Percentiles rank a stretch among this genome's conserved stretches.
phyloP scores from a whole-genome alignment of 30 jellyfish, hydroid and myxozoan species.

The Hydractinia echinata region DNA sequence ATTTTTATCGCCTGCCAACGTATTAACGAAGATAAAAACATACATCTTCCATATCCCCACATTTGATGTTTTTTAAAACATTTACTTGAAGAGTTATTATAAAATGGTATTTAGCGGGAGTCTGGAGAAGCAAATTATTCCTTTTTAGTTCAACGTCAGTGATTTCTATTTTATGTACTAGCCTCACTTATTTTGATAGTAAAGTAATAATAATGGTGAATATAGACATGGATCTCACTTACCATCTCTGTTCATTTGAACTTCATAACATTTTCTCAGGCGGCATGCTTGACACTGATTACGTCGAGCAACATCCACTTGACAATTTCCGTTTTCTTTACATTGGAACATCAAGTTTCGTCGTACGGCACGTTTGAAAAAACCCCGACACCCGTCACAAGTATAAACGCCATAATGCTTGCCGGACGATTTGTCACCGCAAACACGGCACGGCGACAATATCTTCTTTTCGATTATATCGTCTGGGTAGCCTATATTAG shows the following conservation, averaged over 20 bases:
- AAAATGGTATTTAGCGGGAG: too few species aligned
- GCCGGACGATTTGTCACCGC: slow-evolving; percentile 99
- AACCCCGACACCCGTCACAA: slow-evolving; percentile 99
- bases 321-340: slow-evolving; percentile 91
- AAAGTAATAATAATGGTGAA: not conserved
- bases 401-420: slow-evolving; percentile 96
- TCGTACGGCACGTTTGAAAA: slow-evolving; percentile 92
- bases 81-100: too few species aligned
- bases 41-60: too few species aligned
- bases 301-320: slow-evolving; percentile 90
- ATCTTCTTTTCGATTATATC: slow-evolving; percentile 26
- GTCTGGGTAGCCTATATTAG: slow-evolving; percentile 1
- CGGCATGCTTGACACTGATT: slow-evolving; percentile 97
- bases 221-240: slow-evolving; percentile 8
- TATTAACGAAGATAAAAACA: too few species aligned
- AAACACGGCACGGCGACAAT: slow-evolving; percentile 71
- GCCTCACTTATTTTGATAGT: not conserved
- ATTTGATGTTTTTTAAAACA: too few species aligned
- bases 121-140: too few species aligned
- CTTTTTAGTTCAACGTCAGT: too few species aligned
- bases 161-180: too few species aligned
- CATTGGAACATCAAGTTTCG: slow-evolving; percentile 76
- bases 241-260: slow-evolving; percentile 97
- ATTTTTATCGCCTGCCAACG: too few species aligned
- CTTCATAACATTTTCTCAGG: slow-evolving; percentile 82